A percentile compares a stretch with the other conserved stretches of the same genome.
These are phyloP conservation scores for Cyclophora albipunctata DNA, from an alignment of 2,888 invertebrate species.

Conservation along the genomic window DNA sequence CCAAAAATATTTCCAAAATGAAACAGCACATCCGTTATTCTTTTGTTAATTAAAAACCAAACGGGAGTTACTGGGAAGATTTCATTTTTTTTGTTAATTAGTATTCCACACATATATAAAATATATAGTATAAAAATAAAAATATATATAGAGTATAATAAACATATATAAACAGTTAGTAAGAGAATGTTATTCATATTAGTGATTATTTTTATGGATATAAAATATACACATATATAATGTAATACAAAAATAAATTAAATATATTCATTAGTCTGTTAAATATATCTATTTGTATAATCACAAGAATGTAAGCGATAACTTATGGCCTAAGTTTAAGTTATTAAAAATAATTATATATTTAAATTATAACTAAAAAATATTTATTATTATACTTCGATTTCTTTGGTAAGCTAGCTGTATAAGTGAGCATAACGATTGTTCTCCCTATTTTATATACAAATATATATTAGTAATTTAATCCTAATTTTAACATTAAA, in stretches of 20 bases:
- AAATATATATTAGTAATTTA: too few species aligned
- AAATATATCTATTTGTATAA: constrained; percentile 4
- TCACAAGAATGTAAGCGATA: constrained; percentile 6
- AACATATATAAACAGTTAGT: too few species aligned
- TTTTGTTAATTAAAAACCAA: too few species aligned
- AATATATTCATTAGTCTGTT: not conserved
- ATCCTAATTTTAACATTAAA: too few species aligned
- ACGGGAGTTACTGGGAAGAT: too few species aligned
- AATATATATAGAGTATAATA: too few species aligned
- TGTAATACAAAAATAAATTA: constrained; percentile 7
- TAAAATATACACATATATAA: not conserved
- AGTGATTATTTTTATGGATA: not conserved
- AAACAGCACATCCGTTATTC: too few species aligned
- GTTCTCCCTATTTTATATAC: not conserved
- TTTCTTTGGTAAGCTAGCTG: constrained; percentile 70
- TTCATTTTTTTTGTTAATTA: too few species aligned
- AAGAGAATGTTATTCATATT: too few species aligned
- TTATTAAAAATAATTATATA: constrained; percentile 1
- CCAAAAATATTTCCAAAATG: too few species aligned
- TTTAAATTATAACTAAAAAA: constrained; percentile 6
- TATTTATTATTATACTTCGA: constrained; percentile 23
- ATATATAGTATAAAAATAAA: too few species aligned
- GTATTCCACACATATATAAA: too few species aligned
- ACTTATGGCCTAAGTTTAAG: not conserved
- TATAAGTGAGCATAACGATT: constrained; percentile 43